A percentile compares a stretch with the other conserved stretches of the same genome.
These are phyloP conservation scores for Arizona elegans DNA, from an alignment of 2,113 vertebrate species.

Conservation along the genomic window DNA sequence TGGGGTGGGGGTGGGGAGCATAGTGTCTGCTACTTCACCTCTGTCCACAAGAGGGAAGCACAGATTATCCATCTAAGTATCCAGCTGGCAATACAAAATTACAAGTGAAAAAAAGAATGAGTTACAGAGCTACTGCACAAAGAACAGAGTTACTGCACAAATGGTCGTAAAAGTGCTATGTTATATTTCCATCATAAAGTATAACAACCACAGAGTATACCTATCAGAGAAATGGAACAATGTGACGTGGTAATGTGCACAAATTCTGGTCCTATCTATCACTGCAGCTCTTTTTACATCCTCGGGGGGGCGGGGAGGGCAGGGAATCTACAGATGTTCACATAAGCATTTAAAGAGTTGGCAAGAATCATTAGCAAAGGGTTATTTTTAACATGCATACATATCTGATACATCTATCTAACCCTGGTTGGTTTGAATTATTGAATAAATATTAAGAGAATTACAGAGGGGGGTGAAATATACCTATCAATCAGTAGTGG, in stretches of 20 bases:
- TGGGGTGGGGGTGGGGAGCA: background rate
- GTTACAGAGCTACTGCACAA: background rate
- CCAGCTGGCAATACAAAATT: background rate
- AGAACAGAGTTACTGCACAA: background rate
- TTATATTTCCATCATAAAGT: background rate
- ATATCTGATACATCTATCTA: background rate
- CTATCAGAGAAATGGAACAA: background rate
- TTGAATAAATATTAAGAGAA: background rate
- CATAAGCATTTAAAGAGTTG: background rate
- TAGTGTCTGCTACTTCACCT: background rate
- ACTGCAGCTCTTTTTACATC: background rate
- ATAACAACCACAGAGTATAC: background rate
- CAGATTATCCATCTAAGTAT: background rate
- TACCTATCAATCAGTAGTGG: background rate
- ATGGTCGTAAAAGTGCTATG: background rate
- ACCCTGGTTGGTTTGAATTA: background rate
- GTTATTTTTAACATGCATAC: background rate
- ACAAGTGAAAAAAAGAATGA: background rate
- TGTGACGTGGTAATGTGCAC: background rate
- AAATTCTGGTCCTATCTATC: background rate
- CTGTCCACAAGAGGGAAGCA: slow-evolving; percentile 4
- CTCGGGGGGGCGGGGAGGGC: rapidly evolving
- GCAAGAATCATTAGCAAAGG: background rate
- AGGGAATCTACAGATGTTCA: background rate
- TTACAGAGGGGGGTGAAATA: background rate